Percentiles rank a stretch among this genome's conserved stretches.
Evolutionary conservation across 2,113 vertebrate genomes (phyloP).

Genomic region (Pachycephala philippinensis): DNA sequence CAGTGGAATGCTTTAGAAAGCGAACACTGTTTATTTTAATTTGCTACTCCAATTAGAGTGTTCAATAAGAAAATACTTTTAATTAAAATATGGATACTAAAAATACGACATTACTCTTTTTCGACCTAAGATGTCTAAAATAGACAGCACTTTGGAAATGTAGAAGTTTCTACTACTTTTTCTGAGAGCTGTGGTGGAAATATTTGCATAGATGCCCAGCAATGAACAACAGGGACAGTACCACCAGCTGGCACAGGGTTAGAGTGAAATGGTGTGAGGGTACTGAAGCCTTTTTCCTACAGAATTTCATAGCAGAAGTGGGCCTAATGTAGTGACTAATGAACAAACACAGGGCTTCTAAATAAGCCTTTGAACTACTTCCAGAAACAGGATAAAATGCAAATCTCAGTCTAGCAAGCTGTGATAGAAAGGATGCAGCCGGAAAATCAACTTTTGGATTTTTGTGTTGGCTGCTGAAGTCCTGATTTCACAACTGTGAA

Average conservation of each 20-base stretch:
- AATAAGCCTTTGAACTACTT: not conserved
- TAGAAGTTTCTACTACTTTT: not conserved
- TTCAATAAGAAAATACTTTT: constrained; percentile 28
- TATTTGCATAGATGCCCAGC: not conserved
- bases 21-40: not conserved
- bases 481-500: not conserved
- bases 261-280: not conserved
- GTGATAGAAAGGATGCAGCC: not conserved
- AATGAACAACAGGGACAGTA: not conserved
- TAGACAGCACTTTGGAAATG: not conserved
- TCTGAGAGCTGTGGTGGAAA: not conserved
- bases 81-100: not conserved
- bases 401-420: not conserved
- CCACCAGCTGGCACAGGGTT: not conserved
- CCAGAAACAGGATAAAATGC: not conserved
- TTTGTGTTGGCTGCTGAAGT: not conserved
- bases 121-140: not conserved
- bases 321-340: not conserved
- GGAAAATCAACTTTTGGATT: not conserved
- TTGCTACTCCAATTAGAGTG: constrained; percentile 2
- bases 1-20: not conserved
- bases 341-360: not conserved
- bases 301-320: not conserved
- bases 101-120: not conserved
- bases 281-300: not conserved